Evolutionary conservation across 2,797 vertebrate species (phyloP).

Genomic region (Nannoperca australis): DNA sequence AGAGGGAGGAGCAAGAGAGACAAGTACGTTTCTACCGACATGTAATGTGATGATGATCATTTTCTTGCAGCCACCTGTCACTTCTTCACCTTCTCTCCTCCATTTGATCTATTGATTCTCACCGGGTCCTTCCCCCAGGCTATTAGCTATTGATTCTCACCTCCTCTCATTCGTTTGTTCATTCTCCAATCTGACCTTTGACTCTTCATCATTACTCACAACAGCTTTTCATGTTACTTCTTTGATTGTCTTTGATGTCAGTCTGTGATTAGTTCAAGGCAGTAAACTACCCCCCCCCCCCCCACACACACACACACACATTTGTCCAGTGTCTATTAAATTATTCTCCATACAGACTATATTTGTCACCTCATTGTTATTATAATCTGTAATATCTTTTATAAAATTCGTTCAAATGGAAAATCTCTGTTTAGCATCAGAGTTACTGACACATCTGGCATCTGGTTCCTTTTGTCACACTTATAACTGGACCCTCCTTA

Average conservation of each 20-base stretch:
- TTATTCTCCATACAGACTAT: conserved; percentile 9
- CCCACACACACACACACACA: background rate
- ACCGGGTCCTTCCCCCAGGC: background rate
- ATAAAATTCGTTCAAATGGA: conserved; percentile 9
- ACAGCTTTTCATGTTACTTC: background rate
- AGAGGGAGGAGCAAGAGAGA: background rate
- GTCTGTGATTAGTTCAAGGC: conserved; percentile 3
- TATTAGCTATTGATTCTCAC: background rate
- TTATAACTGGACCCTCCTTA: conserved; percentile 11
- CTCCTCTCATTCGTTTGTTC: background rate
- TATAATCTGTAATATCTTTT: conserved; percentile 14
- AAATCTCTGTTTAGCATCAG: conserved; percentile 40
- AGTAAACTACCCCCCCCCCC: background rate
- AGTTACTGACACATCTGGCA: conserved; percentile 15
- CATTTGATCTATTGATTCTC: background rate
- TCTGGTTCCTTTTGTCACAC: conserved; percentile 22
- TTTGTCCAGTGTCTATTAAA: background rate
- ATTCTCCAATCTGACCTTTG: background rate
- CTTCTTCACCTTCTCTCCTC: background rate
- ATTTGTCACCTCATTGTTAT: conserved; percentile 9
- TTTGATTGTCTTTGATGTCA: background rate
- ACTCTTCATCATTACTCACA: background rate
- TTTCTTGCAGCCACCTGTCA: background rate
- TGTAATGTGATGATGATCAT: background rate
- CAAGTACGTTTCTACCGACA: background rate